Percentiles rank a stretch among this genome's conserved stretches.
These are phyloP conservation scores for Trachelus iudaicus DNA, from an alignment of 2,888 invertebrate species.

Conservation along the genomic window DNA sequence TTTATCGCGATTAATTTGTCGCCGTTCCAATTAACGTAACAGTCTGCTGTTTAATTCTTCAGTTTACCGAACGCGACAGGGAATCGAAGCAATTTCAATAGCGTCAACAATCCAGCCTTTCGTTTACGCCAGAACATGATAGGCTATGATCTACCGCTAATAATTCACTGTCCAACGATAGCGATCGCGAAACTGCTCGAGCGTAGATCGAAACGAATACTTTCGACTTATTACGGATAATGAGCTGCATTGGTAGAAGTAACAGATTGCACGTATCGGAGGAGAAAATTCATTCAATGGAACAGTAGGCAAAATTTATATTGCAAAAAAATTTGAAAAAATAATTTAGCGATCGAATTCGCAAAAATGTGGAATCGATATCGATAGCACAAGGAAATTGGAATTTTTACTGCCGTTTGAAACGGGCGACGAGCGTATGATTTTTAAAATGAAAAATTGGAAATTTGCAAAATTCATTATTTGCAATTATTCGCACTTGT, in stretches of 20 bases:
- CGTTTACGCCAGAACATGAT: slow-evolving; percentile 16
- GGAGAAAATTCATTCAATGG: not conserved
- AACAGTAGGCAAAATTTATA: not conserved
- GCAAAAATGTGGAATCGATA: not conserved
- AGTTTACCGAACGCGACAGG: slow-evolving; percentile 1
- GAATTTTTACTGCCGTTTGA: not conserved
- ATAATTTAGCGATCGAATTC: not conserved
- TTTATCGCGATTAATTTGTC: slow-evolving; percentile 44
- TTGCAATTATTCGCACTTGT: not conserved
- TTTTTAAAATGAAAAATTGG: not conserved
- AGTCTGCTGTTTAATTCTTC: slow-evolving; percentile 22
- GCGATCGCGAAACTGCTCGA: slow-evolving; percentile 40
- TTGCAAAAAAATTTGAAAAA: not conserved
- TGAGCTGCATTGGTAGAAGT: not conserved
- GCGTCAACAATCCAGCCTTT: slow-evolving; percentile 26
- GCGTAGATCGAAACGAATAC: slow-evolving; percentile 22
- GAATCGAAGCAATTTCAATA: slow-evolving; percentile 24
- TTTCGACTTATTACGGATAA: slow-evolving; percentile 1
- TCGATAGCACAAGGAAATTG: accelerated
- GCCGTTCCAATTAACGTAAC: slow-evolving; percentile 43
- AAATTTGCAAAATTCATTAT: not conserved
- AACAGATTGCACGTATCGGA: not conserved
- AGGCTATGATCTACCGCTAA: slow-evolving; percentile 25
- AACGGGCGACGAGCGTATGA: not conserved
- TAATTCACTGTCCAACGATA: slow-evolving; percentile 49